Evolutionary conservation across 2,797 vertebrate species (phyloP).

Genomic region (Dallia pectoralis): DNA sequence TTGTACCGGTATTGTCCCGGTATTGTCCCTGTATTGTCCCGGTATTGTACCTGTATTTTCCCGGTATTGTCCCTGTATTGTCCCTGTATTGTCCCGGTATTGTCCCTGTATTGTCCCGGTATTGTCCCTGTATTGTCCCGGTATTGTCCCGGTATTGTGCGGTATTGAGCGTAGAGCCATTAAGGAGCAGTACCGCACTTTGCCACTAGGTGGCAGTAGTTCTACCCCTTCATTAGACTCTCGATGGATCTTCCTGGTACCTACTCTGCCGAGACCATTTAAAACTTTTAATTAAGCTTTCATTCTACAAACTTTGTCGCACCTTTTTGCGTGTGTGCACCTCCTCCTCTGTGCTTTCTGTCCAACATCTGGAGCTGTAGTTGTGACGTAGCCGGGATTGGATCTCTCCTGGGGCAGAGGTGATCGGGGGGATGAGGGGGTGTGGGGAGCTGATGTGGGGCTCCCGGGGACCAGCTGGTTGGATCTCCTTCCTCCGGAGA

Average conservation of each 20-base stretch:
- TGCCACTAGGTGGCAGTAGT: constrained; percentile 9
- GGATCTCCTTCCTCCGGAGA: constrained; percentile 4
- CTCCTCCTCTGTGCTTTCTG: constrained; percentile 25
- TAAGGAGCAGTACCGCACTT: background rate
- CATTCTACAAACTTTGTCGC: constrained; percentile 39
- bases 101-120: no score
- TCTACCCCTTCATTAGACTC: background rate
- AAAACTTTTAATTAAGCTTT: constrained; percentile 65
- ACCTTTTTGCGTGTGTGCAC: constrained; percentile 50
- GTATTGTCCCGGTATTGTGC: no score
- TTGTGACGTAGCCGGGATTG: constrained; percentile 57
- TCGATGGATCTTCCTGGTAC: background rate
- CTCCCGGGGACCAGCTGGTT: background rate
- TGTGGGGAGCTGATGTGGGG: background rate
- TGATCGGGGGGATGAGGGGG: constrained; percentile 48
- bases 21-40: no score
- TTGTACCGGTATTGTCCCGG: no score
- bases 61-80: no score
- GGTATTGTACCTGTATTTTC: no score
- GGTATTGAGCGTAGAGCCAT: no score
- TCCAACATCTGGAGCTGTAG: constrained; percentile 74
- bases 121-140: no score
- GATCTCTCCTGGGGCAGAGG: constrained; percentile 56
- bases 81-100: no score
- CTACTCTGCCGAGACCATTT: constrained; percentile 53